Base-by-base conservation (phyloP, 30 jellyfish, hydroid and myxozoan species). In the Chrysaora quinquecirrha region DNA sequence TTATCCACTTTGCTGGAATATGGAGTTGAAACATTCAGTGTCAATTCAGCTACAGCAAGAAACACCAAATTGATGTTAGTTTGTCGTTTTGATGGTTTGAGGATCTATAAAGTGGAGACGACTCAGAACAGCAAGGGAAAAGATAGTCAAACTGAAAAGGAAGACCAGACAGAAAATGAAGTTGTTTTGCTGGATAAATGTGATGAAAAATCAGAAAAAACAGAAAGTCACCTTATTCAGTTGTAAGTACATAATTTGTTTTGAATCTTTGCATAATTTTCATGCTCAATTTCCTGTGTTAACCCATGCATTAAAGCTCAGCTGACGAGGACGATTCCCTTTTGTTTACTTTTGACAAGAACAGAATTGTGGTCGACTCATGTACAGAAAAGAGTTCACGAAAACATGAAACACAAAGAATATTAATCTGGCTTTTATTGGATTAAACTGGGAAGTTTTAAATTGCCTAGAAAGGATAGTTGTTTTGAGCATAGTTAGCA, bases 81-180 rank as follows among this genome's bases (percentile, higher is more conserved):
- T 2, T 97, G 94, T 61, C 95, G 97, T 12, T 95, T 67, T 70
- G 99, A 94, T 88, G 99, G 99, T 19, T 64, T 94, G 69, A 48
- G 99, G 49, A 78, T 94, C 34, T 87, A 80, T 73, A 73, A 78
- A 65, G 48, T 64, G 48, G 93, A 83, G 18, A 29, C 77, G n/a
- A 46, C 47, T 3, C 12, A 10, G 30, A 29, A 48, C 30, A 27
- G 30, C 63, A 19, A 29, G 34, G 21, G 24, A 35, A 25, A 82
- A 31, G 64, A 68, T 21, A 32, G 71, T 27, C 11, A 3, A 3
- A 38, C 6, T 3, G 54, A 66, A 50, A n/a, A 24, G 1, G 33
- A 21, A 27, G 82, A 60, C 14, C n/a, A n/a, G n/a, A 70, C 64
- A 7, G 86, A 73, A 27, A 46, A 79, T 1, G 95, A 84, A 50